Conservation (phyloP, 2,113 vertebrate species). For the Megaceryle torquata region DNA sequence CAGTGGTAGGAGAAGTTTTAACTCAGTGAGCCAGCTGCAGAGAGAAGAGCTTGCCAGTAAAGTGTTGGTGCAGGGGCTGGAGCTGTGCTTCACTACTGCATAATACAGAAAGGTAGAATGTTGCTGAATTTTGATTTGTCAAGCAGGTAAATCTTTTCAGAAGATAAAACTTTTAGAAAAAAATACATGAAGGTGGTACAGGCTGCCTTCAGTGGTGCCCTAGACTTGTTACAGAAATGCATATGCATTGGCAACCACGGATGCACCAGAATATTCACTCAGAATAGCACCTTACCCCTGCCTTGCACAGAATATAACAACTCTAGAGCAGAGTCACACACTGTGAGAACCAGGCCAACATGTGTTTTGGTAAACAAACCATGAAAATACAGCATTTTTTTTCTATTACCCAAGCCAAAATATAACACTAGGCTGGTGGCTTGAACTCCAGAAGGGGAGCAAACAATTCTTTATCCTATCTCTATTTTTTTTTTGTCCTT, state of each 20-base stretch:
- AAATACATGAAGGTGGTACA: neutral
- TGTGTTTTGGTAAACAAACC: neutral
- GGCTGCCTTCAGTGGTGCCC: neutral
- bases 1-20: neutral
- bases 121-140: neutral
- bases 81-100: neutral
- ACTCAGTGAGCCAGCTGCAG: neutral
- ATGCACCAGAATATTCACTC: neutral
- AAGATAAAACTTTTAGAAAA: neutral
- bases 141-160: neutral
- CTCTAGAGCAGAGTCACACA: neutral
- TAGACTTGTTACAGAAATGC: neutral
- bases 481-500: neutral
- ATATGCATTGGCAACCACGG: accelerated
- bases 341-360: neutral
- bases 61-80: neutral
- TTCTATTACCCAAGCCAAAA: neutral
- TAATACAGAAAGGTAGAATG: neutral
- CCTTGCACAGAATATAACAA: neutral
- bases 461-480: neutral
- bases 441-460: neutral
- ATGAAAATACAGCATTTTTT: neutral
- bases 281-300: neutral
- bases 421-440: neutral
- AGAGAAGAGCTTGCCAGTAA: neutral